These are phyloP conservation scores for Toxotes chatareus DNA, from an alignment of 2,113 vertebrate species.

Conservation along the genomic window DNA sequence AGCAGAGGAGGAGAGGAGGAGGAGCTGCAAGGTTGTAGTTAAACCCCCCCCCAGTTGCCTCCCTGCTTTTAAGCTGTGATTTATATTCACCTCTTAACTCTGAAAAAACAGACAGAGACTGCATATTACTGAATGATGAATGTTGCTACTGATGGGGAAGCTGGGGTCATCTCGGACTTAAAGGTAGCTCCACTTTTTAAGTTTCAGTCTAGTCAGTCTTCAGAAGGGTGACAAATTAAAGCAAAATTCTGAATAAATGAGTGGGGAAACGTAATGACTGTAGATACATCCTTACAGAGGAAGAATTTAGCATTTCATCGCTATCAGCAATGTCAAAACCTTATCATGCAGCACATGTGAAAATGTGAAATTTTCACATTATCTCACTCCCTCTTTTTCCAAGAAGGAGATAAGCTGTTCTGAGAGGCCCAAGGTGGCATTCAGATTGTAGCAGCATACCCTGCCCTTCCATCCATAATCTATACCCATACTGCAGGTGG, in stretches of 20 bases:
- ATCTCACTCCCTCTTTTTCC: not conserved
- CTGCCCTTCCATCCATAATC: not conserved
- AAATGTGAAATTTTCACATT: not conserved
- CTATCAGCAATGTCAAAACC: not conserved
- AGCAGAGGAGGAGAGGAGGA: conserved; percentile 20
- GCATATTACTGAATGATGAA: conserved; percentile 39
- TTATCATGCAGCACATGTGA: not conserved
- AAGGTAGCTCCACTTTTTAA: not conserved
- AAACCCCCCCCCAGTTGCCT: conserved; percentile 57
- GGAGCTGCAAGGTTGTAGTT: conserved; percentile 57
- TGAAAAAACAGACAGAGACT: conserved; percentile 35
- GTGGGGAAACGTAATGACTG: not conserved
- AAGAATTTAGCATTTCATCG: not conserved
- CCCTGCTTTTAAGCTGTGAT: conserved; percentile 70
- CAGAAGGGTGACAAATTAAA: not conserved
- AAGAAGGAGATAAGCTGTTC: not conserved
- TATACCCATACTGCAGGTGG: not conserved
- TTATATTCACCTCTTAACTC: conserved; percentile 62
- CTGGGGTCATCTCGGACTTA: conserved; percentile 37
- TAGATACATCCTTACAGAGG: not conserved
- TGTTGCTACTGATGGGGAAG: conserved; percentile 24
- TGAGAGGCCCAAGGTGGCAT: not conserved
- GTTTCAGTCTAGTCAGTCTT: not conserved
- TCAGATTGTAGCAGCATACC: not conserved
- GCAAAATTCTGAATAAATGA: not conserved